Conservation (phyloP, 2,797 vertebrate species). For the Peromyscus attwateri region DNA sequence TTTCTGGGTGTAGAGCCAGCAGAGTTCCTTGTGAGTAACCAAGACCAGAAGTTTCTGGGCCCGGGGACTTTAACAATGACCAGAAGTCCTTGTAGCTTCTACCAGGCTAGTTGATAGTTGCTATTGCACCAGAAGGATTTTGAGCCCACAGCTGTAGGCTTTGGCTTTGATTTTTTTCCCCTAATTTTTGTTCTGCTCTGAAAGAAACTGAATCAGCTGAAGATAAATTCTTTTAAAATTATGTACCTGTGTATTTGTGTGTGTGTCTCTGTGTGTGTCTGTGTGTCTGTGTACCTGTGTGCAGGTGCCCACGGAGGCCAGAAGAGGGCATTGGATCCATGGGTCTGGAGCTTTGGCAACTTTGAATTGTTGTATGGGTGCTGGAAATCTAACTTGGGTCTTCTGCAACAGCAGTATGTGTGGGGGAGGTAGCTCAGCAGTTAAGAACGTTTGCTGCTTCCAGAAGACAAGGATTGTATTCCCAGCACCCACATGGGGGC, state of each 20-base stretch:
- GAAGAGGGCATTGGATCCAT: background rate
- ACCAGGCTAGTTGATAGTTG: background rate
- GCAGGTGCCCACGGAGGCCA: background rate
- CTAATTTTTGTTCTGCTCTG: background rate
- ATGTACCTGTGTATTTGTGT: background rate
- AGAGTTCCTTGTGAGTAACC: background rate
- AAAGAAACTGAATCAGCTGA: background rate
- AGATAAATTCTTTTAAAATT: background rate
- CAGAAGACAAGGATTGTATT: background rate
- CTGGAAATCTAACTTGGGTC: background rate
- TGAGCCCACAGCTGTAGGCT: background rate
- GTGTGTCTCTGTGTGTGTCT: background rate
- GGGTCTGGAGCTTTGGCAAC: background rate
- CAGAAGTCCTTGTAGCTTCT: background rate
- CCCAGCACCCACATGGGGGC: too few species aligned
- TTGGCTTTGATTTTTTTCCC: background rate
- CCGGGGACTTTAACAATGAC: slow-evolving; percentile 9
- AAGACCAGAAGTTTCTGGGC: background rate
- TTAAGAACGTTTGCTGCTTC: too few species aligned
- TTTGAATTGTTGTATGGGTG: too few species aligned
- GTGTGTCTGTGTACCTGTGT: background rate
- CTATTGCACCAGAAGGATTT: background rate
- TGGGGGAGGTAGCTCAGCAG: background rate
- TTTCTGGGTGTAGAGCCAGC: background rate
- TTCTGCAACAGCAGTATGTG: background rate